Conservation (phyloP, 92 coral and sea anemone genomes). For the Galaxea fascicularis region DNA sequence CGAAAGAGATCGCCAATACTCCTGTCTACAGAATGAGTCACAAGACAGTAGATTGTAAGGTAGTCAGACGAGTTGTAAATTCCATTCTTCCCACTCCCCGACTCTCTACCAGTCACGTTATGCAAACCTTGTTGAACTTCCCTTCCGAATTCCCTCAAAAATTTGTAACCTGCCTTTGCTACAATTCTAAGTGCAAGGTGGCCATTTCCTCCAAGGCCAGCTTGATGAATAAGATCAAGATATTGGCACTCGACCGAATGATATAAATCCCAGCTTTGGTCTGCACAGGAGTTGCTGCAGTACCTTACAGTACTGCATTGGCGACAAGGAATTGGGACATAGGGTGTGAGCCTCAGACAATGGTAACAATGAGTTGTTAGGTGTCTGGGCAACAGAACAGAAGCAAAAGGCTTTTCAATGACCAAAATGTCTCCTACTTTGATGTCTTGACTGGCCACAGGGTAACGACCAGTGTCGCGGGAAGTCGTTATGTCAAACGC, state of each 20-base stretch:
- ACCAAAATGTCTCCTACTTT: conserved; percentile 87
- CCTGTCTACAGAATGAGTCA: conserved; percentile 85
- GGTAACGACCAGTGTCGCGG: conserved; percentile 72
- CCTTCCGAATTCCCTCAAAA: conserved; percentile 60
- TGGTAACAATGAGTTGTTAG: conserved; percentile 86
- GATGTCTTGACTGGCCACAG: conserved; percentile 84
- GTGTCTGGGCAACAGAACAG: conserved; percentile 83
- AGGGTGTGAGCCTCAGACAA: conserved; percentile 61
- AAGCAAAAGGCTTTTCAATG: conserved; percentile 94
- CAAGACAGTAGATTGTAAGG: conserved; percentile 83
- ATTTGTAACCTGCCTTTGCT: conserved; percentile 74
- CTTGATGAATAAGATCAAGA: conserved; percentile 76
- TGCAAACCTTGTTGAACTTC: conserved; percentile 27
- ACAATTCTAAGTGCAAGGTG: conserved; percentile 92
- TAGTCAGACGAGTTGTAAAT: conserved; percentile 78
- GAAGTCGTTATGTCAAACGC: conserved; percentile 64
- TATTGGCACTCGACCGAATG: conserved; percentile 85
- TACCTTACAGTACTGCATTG: conserved; percentile 88
- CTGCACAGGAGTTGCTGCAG: conserved; percentile 80
- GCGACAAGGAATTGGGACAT: conserved; percentile 81
- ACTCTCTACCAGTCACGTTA: conserved; percentile 3
- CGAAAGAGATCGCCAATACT: conserved; percentile 83
- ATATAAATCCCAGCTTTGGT: conserved; percentile 80
- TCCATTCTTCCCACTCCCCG: conserved; percentile 64
- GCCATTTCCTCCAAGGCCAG: conserved; percentile 84